phyloP scores from a whole-genome alignment of 2,888 invertebrate species.

The Calliscelio sp. region DNA sequence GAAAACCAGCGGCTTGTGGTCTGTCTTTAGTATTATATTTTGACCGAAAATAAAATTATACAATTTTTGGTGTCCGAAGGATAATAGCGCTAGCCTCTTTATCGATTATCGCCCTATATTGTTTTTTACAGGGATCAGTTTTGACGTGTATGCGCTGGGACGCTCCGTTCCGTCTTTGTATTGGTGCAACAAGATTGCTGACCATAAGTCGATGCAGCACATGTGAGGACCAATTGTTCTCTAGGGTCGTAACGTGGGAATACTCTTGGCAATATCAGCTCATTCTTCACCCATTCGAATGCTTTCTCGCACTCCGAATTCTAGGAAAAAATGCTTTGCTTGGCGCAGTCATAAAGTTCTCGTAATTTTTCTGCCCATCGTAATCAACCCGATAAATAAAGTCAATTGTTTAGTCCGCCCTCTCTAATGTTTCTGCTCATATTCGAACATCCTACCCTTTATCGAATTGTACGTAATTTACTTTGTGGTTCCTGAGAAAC shows the following conservation, averaged over 20 bases:
- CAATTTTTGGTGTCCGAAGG: constrained; percentile 75
- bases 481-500: too few relatives aligned
- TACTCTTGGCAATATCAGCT: constrained; percentile 40
- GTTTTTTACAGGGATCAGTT: constrained; percentile 68
- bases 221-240: constrained; percentile 53
- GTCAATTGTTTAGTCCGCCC: too few relatives aligned
- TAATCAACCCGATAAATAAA: too few relatives aligned
- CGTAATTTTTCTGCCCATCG: too few relatives aligned
- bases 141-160: constrained; percentile 74
- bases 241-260: constrained; percentile 44
- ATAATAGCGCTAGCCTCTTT: constrained; percentile 75
- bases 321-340: constrained; percentile 16
- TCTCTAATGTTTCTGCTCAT: too few relatives aligned
- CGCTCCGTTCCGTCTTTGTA: constrained; percentile 58
- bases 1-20: constrained; percentile 3
- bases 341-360: too few relatives aligned
- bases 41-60: constrained; percentile 63
- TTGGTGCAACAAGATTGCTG: constrained; percentile 67
- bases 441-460: too few relatives aligned
- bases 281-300: constrained; percentile 42
- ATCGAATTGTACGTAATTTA: too few relatives aligned
- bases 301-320: constrained; percentile 42
- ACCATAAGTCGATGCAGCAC: constrained; percentile 52
- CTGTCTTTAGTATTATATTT: constrained; percentile 3
- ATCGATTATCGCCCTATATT: constrained; percentile 73